phyloP scores from a whole-genome alignment of 2,797 vertebrate species.

The Microctenopoma lineatum region DNA sequence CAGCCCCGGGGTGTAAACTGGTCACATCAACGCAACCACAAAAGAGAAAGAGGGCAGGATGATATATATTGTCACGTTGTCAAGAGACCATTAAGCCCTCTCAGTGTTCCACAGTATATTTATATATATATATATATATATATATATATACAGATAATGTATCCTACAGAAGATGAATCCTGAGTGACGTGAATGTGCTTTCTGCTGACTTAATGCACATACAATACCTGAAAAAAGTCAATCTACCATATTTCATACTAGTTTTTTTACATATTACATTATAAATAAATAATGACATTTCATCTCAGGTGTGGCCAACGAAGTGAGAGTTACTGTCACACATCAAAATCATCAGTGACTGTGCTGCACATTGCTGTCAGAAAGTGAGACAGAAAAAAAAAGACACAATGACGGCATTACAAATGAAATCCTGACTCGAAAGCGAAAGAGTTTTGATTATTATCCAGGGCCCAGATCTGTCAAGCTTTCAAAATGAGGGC shows the following conservation, averaged over 20 bases:
- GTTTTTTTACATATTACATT: too few species aligned
- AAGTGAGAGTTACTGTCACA: conserved; percentile 35
- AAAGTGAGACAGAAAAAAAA: background rate
- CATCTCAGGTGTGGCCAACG: conserved; percentile 5
- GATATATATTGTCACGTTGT: conserved; percentile 22
- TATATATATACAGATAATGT: too few species aligned
- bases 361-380: conserved; percentile 9
- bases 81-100: conserved; percentile 54
- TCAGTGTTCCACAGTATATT: conserved; percentile 39
- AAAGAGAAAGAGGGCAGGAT: background rate
- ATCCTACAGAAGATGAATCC: too few species aligned
- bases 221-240: too few species aligned
- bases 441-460: conserved; percentile 42
- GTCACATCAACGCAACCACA: conserved; percentile 42
- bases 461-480: conserved; percentile 42
- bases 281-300: background rate
- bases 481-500: conserved; percentile 41
- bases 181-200: too few species aligned
- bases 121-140: too few species aligned
- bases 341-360: conserved; percentile 20
- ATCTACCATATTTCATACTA: too few species aligned
- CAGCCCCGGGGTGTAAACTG: conserved; percentile 33
- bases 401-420: background rate
- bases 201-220: too few species aligned
- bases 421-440: conserved; percentile 34